Evolutionary conservation across 1,140 invertebrate species (phyloP).

Genomic region (Pissodes strobi): DNA sequence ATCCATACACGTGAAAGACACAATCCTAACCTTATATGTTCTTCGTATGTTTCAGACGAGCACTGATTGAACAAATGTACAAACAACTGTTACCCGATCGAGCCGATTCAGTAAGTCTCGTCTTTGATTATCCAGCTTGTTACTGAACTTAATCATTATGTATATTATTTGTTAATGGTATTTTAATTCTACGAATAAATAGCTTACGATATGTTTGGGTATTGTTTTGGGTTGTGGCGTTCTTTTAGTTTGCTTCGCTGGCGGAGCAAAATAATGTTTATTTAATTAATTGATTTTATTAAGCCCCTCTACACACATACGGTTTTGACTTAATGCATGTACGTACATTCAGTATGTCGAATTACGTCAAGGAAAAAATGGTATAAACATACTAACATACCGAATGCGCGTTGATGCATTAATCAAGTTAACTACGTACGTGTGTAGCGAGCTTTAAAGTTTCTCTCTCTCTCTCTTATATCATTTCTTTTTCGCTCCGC

Average conservation of each 20-base stretch:
- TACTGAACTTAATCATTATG: neutral
- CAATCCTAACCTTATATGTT: no score
- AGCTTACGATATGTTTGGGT: neutral
- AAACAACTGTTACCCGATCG: conserved; percentile 65
- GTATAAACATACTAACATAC: no score
- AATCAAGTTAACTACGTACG: no score
- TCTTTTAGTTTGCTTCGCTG: neutral
- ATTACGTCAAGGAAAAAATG: no score
- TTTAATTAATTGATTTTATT: no score
- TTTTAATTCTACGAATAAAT: neutral
- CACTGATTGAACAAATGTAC: conserved; percentile 67
- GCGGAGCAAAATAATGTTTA: no score
- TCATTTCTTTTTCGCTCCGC: neutral
- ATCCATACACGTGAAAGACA: no score
- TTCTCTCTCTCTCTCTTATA: neutral
- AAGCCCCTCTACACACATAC: no score
- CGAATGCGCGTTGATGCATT: no score
- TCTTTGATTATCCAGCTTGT: conserved; percentile 49
- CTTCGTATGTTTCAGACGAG: conserved; percentile 64
- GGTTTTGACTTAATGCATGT: no score
- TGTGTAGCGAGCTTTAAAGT: no score
- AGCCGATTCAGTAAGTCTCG: conserved; percentile 65
- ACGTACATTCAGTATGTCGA: no score
- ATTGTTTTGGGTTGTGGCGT: conserved; percentile 1
- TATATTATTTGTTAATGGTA: neutral